Evolutionary conservation across 2,113 vertebrate genomes (phyloP).

Genomic region (Vombatus ursinus): DNA sequence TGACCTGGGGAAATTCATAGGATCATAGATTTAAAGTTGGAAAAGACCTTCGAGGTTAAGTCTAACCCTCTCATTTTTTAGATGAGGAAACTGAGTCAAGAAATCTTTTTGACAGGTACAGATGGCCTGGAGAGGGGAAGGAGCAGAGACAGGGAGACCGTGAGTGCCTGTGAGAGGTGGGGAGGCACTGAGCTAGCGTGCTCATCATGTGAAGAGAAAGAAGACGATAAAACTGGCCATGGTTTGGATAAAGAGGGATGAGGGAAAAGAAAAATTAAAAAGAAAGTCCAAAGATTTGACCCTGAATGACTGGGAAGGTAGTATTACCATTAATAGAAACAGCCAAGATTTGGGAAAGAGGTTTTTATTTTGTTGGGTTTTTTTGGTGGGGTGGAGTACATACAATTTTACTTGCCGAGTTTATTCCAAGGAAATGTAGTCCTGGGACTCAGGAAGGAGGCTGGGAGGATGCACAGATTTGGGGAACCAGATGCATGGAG

Average conservation of each 20-base stretch:
- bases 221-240: background rate
- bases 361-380: too few relatives aligned
- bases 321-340: background rate
- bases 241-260: background rate
- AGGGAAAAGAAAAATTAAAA: background rate
- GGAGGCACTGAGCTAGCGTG: fast-evolving
- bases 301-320: background rate
- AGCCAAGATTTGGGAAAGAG: background rate
- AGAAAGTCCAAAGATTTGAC: background rate
- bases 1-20: too few relatives aligned
- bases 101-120: background rate
- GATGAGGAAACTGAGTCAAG: conserved; percentile 4
- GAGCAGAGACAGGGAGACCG: background rate
- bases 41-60: background rate
- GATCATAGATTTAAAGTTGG: conserved; percentile 3
- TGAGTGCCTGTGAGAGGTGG: background rate
- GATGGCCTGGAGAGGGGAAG: background rate
- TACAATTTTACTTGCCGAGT: background rate
- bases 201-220: background rate
- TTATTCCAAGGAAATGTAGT: background rate
- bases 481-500: background rate
- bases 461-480: background rate
- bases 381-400: background rate
- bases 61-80: background rate
- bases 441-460: background rate